Evolutionary conservation across 92 coral and sea anemone genomes (phyloP).

Genomic region (Siderastrea radians): DNA sequence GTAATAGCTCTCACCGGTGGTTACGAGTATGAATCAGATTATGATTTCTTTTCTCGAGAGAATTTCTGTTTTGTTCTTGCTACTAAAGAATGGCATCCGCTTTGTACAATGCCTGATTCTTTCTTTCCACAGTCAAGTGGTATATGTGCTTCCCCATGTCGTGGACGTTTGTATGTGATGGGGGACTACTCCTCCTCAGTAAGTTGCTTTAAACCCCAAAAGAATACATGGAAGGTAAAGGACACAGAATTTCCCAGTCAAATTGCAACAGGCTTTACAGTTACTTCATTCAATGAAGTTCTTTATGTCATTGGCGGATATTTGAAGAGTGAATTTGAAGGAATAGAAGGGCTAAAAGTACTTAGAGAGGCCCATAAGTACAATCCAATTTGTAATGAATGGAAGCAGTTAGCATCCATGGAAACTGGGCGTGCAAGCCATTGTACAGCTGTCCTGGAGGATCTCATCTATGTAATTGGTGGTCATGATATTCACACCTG

Average conservation of each 20-base stretch:
- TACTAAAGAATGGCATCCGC: not conserved
- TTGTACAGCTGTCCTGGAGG: constrained; percentile 76
- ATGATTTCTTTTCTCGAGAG: not conserved
- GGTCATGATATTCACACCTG: constrained; percentile 66
- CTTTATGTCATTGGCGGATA: constrained; percentile 70
- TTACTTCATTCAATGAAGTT: constrained; percentile 1
- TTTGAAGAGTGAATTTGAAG: not conserved
- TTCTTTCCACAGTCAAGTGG: too few species aligned
- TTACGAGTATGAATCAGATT: too few species aligned
- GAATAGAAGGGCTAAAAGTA: constrained; percentile 2
- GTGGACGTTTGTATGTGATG: not conserved
- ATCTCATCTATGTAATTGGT: constrained; percentile 71
- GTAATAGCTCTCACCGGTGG: constrained; percentile 59
- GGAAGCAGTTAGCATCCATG: constrained; percentile 70
- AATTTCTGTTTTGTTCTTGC: constrained; percentile 38
- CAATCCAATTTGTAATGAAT: constrained; percentile 59
- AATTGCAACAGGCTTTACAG: not conserved
- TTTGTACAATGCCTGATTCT: not conserved
- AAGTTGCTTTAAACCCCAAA: constrained; percentile 4
- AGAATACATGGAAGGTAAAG: not conserved
- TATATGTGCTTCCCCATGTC: not conserved
- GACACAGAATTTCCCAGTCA: not conserved
- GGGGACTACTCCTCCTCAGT: not conserved
- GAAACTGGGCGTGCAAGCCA: constrained; percentile 61
- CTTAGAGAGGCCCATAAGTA: constrained; percentile 43